Evolutionary conservation across 2,797 vertebrate species (phyloP).

Genomic region (Spinibarbus caldwelli): DNA sequence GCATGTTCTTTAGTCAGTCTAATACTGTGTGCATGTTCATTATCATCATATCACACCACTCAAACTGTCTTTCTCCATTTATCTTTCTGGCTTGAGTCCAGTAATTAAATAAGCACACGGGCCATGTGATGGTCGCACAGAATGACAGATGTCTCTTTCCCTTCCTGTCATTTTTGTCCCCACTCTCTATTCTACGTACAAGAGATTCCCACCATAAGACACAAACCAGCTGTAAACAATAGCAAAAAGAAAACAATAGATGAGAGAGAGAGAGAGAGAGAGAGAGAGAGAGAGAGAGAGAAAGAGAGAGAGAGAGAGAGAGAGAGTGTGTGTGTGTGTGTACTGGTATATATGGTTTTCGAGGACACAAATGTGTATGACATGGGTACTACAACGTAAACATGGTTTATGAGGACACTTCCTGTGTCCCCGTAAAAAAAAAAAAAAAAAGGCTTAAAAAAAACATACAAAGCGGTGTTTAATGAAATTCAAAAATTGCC

Average conservation of each 20-base stretch:
- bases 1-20: neutral
- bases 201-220: slow-evolving; percentile 75
- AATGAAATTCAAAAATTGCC: too few relatives aligned
- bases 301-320: too few relatives aligned
- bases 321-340: slow-evolving; percentile 37
- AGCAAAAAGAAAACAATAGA: slow-evolving; percentile 45
- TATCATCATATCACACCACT: slow-evolving; percentile 10
- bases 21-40: slow-evolving; percentile 28
- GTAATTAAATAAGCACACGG: slow-evolving; percentile 85
- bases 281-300: too few relatives aligned
- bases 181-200: slow-evolving; percentile 58
- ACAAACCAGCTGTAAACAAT: slow-evolving; percentile 68
- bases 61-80: slow-evolving; percentile 13
- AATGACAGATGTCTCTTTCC: slow-evolving; percentile 71
- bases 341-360: too few relatives aligned
- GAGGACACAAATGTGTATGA: too few relatives aligned
- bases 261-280: neutral
- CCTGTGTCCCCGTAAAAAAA: too few relatives aligned
- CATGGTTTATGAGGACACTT: too few relatives aligned
- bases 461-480: too few relatives aligned
- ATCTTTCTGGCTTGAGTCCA: slow-evolving; percentile 77
- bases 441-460: too few relatives aligned
- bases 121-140: slow-evolving; percentile 76
- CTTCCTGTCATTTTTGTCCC: slow-evolving; percentile 58
- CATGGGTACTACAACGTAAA: too few relatives aligned